A percentile compares a stretch with the other conserved stretches of the same genome.
These are phyloP conservation scores for Zosterops hypoxanthus DNA, from an alignment of 2,113 vertebrate species.

Conservation along the genomic window DNA sequence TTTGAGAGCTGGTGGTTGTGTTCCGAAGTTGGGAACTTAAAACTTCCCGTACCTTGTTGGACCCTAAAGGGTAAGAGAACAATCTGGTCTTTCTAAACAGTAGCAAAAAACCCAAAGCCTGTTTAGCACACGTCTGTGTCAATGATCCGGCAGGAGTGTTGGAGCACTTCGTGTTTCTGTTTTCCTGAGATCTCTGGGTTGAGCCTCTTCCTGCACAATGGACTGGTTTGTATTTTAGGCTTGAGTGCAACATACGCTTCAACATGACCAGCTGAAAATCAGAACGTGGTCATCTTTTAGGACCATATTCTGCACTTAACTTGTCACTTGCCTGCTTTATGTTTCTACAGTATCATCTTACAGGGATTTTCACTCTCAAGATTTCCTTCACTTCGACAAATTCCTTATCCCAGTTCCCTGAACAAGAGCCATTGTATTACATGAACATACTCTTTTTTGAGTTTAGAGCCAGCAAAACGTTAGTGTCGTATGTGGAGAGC, in stretches of 20 bases:
- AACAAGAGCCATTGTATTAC: background rate
- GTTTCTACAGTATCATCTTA: background rate
- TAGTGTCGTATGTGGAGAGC: background rate
- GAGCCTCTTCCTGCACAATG: background rate
- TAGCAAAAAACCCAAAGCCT: accelerated
- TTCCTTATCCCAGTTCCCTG: background rate
- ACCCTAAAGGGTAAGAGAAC: background rate
- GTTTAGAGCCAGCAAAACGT: background rate
- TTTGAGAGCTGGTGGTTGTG: background rate
- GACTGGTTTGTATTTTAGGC: background rate
- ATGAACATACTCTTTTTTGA: accelerated
- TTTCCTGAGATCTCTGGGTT: background rate
- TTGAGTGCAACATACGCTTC: accelerated
- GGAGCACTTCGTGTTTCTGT: background rate
- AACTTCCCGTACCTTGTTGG: background rate
- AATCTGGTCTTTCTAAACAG: background rate
- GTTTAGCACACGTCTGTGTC: accelerated
- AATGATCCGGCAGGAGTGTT: background rate
- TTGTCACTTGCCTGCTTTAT: background rate
- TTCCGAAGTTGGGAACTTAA: background rate
- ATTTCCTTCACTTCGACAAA: background rate
- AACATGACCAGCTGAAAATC: background rate
- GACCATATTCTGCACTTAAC: background rate
- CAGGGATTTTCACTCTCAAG: background rate
- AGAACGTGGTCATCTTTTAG: accelerated